Evolutionary conservation across 2,888 invertebrate species (phyloP), one percentile per base, ranked within the genome.

Genomic region (Neuroscelio doddi): DNA sequence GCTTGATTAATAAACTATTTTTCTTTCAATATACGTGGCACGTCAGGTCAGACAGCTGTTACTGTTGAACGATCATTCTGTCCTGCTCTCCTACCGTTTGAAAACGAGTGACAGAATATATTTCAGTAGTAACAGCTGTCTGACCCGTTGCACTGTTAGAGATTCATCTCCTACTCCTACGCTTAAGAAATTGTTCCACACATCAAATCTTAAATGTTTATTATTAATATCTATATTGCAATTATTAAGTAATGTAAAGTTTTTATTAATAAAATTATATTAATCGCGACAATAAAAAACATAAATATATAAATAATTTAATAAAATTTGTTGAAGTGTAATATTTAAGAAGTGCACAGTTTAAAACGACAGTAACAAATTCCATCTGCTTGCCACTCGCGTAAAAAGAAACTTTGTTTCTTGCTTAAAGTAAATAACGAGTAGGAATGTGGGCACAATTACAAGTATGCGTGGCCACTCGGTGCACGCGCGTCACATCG

Each of bases 51-150:
- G 62, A 59, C 66, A 67, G 66, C 66, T 67, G 66, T 62, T 67
- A 67, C 66, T 62, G 56, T 47, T 52, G 61, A 57, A 45, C 49
- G 56, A 53, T 61, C 57, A 17, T 27, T 21, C 41, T 53, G 49
- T 57, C 62, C 62, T 50, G 50, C 62, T 63, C 55, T 34, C 50
- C 47, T n/a, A 30, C 36, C 32, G 57, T 67, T 63, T 39, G 59
- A 63, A 67, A 67, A 67, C 66, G 66, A 67, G 67, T 67, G 67
- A 67, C 63, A 63, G 67, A 67, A 59, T 67, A 63, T 67, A 59
- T 67, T 67, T 56, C 67, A 63, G 63, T 55, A 59, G 66, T 63
- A 67, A 61, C 67, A 67, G 67, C 67, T 67, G 67, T 56, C 67
- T 64, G 67, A 64, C 67, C 67, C 52, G 39, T 38, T 38, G 15